Evolutionary conservation across 1,140 invertebrate species (phyloP).

Genomic region (Drosophila insularis): DNA sequence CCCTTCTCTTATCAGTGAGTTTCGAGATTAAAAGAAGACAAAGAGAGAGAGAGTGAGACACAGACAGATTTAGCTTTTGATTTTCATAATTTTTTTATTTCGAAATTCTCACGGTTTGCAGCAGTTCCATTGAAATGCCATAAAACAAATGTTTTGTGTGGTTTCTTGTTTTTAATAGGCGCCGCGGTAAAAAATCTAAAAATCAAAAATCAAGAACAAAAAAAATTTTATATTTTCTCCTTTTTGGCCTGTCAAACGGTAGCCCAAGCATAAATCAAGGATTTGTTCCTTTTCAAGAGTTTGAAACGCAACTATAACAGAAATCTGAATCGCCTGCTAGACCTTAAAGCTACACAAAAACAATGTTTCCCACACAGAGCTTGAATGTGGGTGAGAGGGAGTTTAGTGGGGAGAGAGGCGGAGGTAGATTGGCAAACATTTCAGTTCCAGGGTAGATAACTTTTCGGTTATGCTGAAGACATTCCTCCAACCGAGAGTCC

Average conservation of each 20-base stretch:
- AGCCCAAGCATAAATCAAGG: slow-evolving; percentile 78
- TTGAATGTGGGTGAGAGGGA: slow-evolving; percentile 11
- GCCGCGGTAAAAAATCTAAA: slow-evolving; percentile 51
- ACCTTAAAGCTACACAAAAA: slow-evolving; percentile 60
- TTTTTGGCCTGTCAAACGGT: slow-evolving; percentile 71
- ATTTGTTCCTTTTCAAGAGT: slow-evolving; percentile 49
- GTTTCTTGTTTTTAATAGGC: slow-evolving; percentile 64
- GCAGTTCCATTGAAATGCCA: slow-evolving; percentile 76
- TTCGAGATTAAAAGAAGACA: slow-evolving; percentile 52
- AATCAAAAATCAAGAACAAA: not conserved
- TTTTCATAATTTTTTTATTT: slow-evolving; percentile 63
- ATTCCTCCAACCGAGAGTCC: slow-evolving; percentile 53
- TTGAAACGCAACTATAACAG: slow-evolving; percentile 48
- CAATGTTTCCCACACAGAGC: slow-evolving; percentile 71
- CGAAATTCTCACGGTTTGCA: slow-evolving; percentile 45
- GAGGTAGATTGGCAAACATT: slow-evolving; percentile 32
- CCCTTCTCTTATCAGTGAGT: slow-evolving; percentile 46
- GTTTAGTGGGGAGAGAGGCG: slow-evolving; percentile 24
- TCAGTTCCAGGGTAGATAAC: slow-evolving; percentile 52
- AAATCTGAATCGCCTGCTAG: slow-evolving; percentile 56
- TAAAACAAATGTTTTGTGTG: slow-evolving; percentile 66
- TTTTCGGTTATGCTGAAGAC: slow-evolving; percentile 50
- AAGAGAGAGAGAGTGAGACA: slow-evolving; percentile 22
- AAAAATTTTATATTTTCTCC: not conserved
- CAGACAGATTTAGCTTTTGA: slow-evolving; percentile 58